Percentiles rank a stretch among this genome's conserved stretches.
phyloP scores from a whole-genome alignment of 2,797 vertebrate genomes.

The Podarcis siculus region DNA sequence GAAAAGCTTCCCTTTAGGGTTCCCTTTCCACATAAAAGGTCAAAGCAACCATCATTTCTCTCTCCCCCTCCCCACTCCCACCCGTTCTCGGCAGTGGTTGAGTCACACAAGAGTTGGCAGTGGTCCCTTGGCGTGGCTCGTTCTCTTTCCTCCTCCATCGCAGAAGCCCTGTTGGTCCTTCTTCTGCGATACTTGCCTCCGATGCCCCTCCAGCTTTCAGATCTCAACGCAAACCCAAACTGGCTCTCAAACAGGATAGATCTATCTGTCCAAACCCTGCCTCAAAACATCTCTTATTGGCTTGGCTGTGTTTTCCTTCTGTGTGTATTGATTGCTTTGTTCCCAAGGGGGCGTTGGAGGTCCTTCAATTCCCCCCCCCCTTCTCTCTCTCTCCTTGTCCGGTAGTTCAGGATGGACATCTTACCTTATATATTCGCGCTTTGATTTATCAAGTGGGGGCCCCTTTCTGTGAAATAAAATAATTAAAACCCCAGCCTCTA shows the following conservation, averaged over 20 bases:
- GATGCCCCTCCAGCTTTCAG: rapidly evolving
- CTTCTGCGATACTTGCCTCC: rapidly evolving
- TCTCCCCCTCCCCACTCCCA: background rate
- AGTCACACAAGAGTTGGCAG: background rate
- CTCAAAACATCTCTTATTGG: background rate
- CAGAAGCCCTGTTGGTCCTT: too few relatives aligned
- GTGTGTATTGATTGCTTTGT: constrained; percentile 8
- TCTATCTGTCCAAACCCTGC: background rate
- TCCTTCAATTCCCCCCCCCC: background rate
- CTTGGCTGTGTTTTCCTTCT: background rate
- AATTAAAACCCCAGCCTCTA: background rate
- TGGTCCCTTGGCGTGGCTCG: background rate
- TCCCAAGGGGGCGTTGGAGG: constrained; percentile 24
- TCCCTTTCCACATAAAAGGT: background rate
- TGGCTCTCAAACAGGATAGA: background rate
- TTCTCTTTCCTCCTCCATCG: background rate
- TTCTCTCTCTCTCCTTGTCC: background rate
- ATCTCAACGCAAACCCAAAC: background rate
- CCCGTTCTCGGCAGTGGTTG: background rate
- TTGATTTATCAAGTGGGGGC: background rate
- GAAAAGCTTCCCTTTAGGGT: background rate
- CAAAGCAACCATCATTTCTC: background rate
- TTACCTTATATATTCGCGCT: background rate
- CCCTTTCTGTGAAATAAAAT: background rate
- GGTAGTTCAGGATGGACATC: background rate